These are phyloP conservation scores for Chlorodrepanis virens DNA, from an alignment of 2,113 vertebrate species.

Conservation along the genomic window DNA sequence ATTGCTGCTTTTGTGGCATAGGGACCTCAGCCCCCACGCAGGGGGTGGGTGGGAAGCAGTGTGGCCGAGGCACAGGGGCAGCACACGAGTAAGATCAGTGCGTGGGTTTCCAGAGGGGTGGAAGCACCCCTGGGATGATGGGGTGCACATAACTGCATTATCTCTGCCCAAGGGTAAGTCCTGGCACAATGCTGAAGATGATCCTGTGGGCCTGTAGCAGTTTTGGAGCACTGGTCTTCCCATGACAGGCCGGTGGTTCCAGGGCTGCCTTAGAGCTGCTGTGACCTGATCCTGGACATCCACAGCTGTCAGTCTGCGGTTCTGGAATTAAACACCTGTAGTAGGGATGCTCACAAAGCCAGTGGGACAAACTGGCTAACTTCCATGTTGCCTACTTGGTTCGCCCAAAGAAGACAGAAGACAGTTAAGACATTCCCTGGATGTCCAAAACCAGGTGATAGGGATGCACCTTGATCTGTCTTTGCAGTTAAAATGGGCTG, in stretches of 20 bases:
- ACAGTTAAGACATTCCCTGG: not conserved
- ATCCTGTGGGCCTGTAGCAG: fast-evolving
- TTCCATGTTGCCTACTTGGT: not conserved
- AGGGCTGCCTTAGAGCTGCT: not conserved
- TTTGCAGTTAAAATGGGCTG: not conserved
- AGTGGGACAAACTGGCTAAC: not conserved
- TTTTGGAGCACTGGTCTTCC: not conserved
- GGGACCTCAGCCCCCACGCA: fast-evolving
- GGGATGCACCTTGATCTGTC: not conserved
- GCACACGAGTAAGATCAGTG: not conserved
- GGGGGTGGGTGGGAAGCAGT: not conserved
- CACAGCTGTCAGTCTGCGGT: not conserved
- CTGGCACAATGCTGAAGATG: not conserved
- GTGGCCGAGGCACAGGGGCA: not conserved
- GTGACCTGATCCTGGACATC: not conserved
- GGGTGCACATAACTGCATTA: not conserved
- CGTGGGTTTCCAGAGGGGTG: not conserved
- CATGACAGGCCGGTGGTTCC: not conserved
- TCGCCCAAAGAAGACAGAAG: not conserved
- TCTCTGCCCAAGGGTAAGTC: not conserved
- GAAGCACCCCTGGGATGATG: not conserved
- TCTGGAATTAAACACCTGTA: not conserved
- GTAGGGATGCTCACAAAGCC: not conserved
- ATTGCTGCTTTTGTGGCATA: not conserved
- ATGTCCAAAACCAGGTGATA: not conserved